Conservation (phyloP, 2,888 invertebrate species). For the Acrocyrtus sp. region DNA sequence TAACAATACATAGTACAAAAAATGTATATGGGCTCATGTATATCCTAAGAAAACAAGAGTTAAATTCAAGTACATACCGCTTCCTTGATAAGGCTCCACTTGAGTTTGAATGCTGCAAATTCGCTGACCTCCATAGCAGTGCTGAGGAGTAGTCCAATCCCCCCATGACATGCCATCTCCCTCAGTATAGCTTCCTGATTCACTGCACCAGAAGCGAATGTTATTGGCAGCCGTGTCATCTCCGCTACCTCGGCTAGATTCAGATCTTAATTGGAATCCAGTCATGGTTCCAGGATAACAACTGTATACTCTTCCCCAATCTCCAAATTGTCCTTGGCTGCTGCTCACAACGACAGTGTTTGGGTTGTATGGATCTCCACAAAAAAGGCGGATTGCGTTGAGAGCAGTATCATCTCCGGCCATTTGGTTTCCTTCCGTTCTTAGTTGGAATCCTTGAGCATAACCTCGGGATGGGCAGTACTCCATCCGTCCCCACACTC, state of each 20-base stretch:
- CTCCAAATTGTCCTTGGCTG: slow-evolving; percentile 1
- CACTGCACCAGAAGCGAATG: slow-evolving; percentile 23
- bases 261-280: slow-evolving; percentile 34
- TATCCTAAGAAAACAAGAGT: too few relatives aligned
- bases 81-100: slow-evolving; percentile 28
- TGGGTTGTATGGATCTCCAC: slow-evolving; percentile 10
- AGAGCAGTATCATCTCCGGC: slow-evolving; percentile 16
- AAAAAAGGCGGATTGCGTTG: slow-evolving; percentile 14
- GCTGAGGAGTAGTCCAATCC: slow-evolving; percentile 17
- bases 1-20: too few relatives aligned
- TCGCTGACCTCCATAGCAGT: slow-evolving; percentile 32
- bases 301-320: slow-evolving; percentile 22
- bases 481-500: slow-evolving; percentile 17
- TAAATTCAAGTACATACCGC: too few relatives aligned
- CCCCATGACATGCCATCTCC: slow-evolving; percentile 48
- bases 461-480: slow-evolving; percentile 12
- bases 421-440: slow-evolving; percentile 3
- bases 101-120: slow-evolving; percentile 55
- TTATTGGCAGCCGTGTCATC: slow-evolving; percentile 36
- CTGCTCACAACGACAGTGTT: slow-evolving; percentile 22
- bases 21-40: too few relatives aligned
- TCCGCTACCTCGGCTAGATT: neutral
- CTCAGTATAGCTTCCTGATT: slow-evolving; percentile 26
- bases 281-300: slow-evolving; percentile 25
- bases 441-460: slow-evolving; percentile 33